These are phyloP conservation scores for Varecia variegata DNA, from an alignment of 2,797 vertebrate species.

Conservation along the genomic window DNA sequence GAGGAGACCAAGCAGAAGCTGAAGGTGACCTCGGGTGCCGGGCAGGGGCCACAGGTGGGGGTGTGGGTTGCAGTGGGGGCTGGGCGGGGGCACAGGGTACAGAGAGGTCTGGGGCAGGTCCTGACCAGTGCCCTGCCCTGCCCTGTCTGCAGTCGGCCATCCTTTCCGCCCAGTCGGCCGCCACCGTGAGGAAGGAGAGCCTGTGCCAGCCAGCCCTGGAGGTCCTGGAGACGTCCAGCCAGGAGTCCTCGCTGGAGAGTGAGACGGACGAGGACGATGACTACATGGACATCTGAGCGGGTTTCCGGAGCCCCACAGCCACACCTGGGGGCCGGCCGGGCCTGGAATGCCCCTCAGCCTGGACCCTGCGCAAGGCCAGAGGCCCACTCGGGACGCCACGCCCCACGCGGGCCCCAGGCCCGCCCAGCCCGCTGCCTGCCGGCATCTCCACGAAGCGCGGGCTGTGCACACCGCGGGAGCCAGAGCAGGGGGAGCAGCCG, in stretches of 20 bases:
- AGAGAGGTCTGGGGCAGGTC: too few relatives aligned
- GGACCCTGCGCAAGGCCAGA: neutral
- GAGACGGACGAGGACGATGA: conserved; percentile 97
- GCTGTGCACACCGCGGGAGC: neutral
- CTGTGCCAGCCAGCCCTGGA: conserved; percentile 97
- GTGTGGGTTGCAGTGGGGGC: too few relatives aligned
- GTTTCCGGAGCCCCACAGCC: neutral
- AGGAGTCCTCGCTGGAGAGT: conserved; percentile 98
- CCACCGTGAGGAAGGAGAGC: conserved; percentile 97
- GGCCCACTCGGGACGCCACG: neutral
- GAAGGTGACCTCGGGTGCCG: conserved; percentile 86
- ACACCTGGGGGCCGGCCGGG: neutral
- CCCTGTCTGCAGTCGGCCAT: conserved; percentile 92
- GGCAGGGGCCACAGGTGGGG: fast-evolving
- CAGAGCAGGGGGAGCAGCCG: neutral
- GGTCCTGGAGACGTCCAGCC: conserved; percentile 98
- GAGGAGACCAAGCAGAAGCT: conserved; percentile 99
- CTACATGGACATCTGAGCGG: conserved; percentile 93
- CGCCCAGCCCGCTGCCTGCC: neutral
- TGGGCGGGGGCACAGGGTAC: fast-evolving
- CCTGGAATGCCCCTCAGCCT: neutral
- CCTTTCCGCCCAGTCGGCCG: conserved; percentile 97
- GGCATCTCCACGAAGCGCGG: fast-evolving
- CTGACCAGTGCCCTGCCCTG: neutral
- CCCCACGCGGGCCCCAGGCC: neutral